Evolutionary conservation across 2,113 vertebrate genomes (phyloP), one percentile per base, ranked within the genome.

Genomic region (Neodontobutis hainanensis): DNA sequence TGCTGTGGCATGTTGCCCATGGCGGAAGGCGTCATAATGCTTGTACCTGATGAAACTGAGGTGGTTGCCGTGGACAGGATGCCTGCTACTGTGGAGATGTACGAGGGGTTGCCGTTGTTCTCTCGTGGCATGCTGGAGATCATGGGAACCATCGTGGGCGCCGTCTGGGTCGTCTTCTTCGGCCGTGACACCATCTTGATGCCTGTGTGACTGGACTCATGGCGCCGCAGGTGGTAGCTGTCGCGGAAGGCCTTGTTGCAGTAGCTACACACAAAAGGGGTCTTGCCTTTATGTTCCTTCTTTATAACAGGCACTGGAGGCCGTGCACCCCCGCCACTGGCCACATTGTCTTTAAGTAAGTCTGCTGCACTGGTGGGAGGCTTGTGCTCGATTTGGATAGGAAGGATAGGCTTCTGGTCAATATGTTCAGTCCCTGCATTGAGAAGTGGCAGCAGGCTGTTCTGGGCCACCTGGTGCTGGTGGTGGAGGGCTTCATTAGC

Each of bases 171-270:
- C 8, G 93, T 94, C 93, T 99, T 99, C 93, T 98, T 98, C 89
- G 96, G 94, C 91, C 95, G 93, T 44, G 97, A 97, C 92, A 99
- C 96, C 94, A 98, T 94, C 90, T 99, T 99, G 89, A 97, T 95
- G 48, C 97, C 96, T 32, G 97, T 99, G 90, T 99, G 97, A 92
- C 96, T 98, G 89, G 96, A 98, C 88, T 98, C 96, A 2, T 99
- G 97, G 77, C 97, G 94, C 62, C 97, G 95, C 92, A 99, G 93
- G 92, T 99, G 97, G 92, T 99, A 99, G 92, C 97, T 99, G 94
- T 99, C 97, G 58, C 97, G 96, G 92, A 99, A 99, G 79, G 96
- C 97, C 93, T 99, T 99, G 94, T 96, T 98, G 92, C 97, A 99
- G 91, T 98, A 99, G 87, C 95, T 96, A 46, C 97, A 99, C 85